Evolutionary conservation across 2,797 vertebrate species (phyloP), one percentile per base, ranked within the genome.

Genomic region (Tenualosa ilisha): DNA sequence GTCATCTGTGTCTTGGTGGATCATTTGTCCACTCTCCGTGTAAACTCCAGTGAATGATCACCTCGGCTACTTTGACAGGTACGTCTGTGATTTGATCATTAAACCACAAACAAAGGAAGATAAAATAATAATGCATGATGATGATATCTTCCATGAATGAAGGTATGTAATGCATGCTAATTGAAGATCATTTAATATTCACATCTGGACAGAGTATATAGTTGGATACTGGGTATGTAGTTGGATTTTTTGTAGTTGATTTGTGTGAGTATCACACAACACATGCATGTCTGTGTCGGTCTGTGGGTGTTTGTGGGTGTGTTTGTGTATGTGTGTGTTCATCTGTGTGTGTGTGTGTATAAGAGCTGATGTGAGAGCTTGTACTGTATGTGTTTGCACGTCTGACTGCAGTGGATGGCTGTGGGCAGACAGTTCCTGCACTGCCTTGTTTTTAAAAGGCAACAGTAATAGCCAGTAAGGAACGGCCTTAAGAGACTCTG

Each of bases 391-490:
- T 65, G 59, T 53, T 43, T 85, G 31, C 63, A 51, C n/a, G 82
- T 85, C 50, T 75, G 84, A 43, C 84, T 79, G 72, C 72, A 2
- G 91, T 92, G 88, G 89, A 93, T 89, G 86, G 31, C 87, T 88
- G 89, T 89, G 56, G 59, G 84, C 84, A 88, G 93, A 94, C 93
- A 93, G 92, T 89, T 93, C 89, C 92, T 88, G 86, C 87, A 86
- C 91, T 93, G 91, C 92, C 92, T 93, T 94, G 95, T 92, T 94
- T 97, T 97, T 97, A 96, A 95, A 96, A 96, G 95, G 95, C 95
- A 96, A 96, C 96, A 95, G 95, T 97, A 97, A 97, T 95, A 95
- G 94, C 95, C 95, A 94, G 97, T 95, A 96, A 97, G 89, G 96
- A 97, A 97, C 95, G 93, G 93, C 91, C 94, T 96, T 96, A 96